Base-by-base conservation (phyloP, 2,113 vertebrate genomes). In the Pteruthius melanotis region DNA sequence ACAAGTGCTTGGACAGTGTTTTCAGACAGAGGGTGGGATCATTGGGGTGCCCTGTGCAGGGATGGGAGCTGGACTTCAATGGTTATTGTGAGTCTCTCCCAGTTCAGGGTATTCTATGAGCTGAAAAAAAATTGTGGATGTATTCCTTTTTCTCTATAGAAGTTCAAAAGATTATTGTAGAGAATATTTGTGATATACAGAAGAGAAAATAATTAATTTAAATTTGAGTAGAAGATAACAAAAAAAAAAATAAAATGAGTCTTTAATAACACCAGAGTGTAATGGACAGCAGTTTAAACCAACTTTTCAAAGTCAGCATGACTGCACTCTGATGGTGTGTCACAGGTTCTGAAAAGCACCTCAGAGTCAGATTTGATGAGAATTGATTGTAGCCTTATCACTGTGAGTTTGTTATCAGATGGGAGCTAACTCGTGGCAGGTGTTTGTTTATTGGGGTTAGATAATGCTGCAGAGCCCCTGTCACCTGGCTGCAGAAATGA, bases 361-460 rank as follows among this genome's bases (percentile, higher is more conserved):
- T 95, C 15, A 56, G 84, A 95, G 93, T 1, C 12, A 92, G 82
- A 57, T 91, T 95, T 97, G 94, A 97, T 96, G 95, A 90, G 94
- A 90, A 97, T 95, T 97, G 94, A 96, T 95, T 75, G 77, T 3
- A 56, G 87, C 64, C 84, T 96, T 95, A 96, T 97, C 95, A 30
- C 44, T 53, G 59, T 21, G 53, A 52, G 74, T 71, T 88, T 68
- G 52, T 90, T 93, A 96, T 96, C 94, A 81, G 89, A 82, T 90
- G 70, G 76, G 49, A 75, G 90, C 90, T 87, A 53, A 81, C 74
- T 82, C 30, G 0, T 59, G 95, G 87, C 94, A 92, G 96, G 49
- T 84, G 96, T 97, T 95, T 89, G 87, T 96, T 96, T 97, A 87
- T 95, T 93, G 95, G 72, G 93, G 93, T 91, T 45, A 95, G 96